Evolutionary conservation across 2,888 invertebrate species (phyloP).

Genomic region (Rapana venosa): DNA sequence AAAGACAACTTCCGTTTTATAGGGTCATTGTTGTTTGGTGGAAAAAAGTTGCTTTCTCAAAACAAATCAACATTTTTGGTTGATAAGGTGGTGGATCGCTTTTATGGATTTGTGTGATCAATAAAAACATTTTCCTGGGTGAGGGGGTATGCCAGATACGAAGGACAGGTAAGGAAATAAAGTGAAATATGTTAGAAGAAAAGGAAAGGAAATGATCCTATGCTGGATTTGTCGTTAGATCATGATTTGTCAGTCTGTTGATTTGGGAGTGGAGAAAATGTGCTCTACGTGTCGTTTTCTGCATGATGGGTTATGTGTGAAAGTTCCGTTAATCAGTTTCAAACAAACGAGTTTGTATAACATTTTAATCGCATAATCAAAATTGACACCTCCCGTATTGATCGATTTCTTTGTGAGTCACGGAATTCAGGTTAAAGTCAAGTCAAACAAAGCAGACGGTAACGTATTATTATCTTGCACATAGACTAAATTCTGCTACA

Average conservation of each 20-base stretch:
- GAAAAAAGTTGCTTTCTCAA: slow-evolving; percentile 43
- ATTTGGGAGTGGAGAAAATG: no score
- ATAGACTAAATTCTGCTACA: no score
- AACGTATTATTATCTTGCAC: no score
- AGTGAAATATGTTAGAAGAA: background rate
- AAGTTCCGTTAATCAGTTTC: background rate
- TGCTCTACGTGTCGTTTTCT: no score
- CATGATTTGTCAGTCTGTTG: background rate
- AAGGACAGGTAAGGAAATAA: slow-evolving; percentile 55
- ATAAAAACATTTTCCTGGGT: slow-evolving; percentile 20
- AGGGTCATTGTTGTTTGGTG: slow-evolving; percentile 44
- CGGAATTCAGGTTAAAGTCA: no score
- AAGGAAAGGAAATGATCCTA: background rate
- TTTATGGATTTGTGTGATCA: slow-evolving; percentile 36
- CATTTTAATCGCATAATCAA: no score
- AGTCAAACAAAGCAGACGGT: no score
- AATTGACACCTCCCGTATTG: no score
- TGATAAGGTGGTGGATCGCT: slow-evolving; percentile 21
- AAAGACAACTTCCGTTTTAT: slow-evolving; percentile 44
- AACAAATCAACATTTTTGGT: slow-evolving; percentile 38
- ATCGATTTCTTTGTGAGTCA: no score
- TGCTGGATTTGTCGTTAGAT: background rate
- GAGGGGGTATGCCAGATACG: slow-evolving; percentile 59
- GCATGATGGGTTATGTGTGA: background rate
- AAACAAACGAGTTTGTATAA: no score